Evolutionary conservation across 2,797 vertebrate species (phyloP).

Genomic region (Halcyon leucocephala): DNA sequence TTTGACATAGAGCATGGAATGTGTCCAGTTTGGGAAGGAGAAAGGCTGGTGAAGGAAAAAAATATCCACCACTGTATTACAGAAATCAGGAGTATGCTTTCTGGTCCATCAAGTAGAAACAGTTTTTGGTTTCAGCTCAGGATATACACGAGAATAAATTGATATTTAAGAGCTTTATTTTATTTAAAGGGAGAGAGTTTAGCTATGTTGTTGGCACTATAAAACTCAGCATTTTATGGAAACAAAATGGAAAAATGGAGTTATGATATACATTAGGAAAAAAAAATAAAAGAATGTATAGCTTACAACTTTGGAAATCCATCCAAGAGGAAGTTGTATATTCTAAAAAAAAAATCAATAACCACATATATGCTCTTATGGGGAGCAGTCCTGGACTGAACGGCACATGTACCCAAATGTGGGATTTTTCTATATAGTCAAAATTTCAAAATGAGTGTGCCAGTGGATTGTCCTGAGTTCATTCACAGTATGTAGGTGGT

Average conservation of each 20-base stretch:
- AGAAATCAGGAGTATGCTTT: background rate
- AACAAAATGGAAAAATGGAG: background rate
- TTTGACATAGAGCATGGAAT: constrained; percentile 56
- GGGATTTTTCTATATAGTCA: background rate
- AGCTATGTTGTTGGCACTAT: background rate
- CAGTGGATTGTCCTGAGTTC: background rate
- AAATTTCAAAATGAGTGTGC: background rate
- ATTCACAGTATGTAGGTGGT: background rate
- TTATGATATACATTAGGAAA: background rate
- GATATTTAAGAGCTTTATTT: background rate
- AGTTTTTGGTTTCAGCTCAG: background rate
- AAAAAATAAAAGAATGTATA: background rate
- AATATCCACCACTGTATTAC: background rate
- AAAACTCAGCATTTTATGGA: constrained; percentile 17
- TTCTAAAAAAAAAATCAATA: background rate
- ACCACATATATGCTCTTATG: background rate
- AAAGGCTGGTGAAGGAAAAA: background rate
- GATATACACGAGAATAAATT: background rate
- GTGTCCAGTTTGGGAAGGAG: constrained; percentile 7
- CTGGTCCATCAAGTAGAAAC: background rate
- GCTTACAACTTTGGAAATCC: background rate
- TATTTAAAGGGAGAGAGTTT: background rate
- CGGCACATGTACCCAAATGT: background rate
- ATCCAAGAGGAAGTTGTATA: constrained; percentile 4
- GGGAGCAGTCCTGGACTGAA: background rate